Conservation (phyloP, 2,797 vertebrate genomes). For the Limosa lapponica region DNA sequence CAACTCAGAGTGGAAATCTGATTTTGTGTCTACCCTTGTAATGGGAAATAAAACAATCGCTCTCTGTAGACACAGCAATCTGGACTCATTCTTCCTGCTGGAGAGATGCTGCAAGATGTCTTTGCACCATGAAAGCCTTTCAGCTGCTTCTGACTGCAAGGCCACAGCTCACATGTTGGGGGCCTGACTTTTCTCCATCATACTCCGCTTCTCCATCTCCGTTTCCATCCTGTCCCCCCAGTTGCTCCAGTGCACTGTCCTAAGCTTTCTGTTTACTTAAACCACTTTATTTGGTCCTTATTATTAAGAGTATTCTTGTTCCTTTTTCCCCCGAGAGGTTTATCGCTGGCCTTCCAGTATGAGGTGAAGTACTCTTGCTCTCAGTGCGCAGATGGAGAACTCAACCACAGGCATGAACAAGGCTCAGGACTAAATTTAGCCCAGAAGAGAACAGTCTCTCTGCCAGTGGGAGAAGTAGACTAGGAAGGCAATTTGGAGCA, state of each 20-base stretch:
- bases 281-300: background rate
- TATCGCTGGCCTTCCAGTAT: background rate
- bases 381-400: background rate
- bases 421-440: background rate
- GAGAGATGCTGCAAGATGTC: background rate
- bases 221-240: background rate
- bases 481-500: background rate
- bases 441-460: background rate
- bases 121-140: background rate
- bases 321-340: background rate
- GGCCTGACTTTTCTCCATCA: background rate
- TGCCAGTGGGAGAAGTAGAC: background rate
- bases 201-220: fast-evolving
- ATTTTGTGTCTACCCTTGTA: slow-evolving; percentile 30
- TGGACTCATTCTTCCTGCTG: background rate
- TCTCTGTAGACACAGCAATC: slow-evolving; percentile 27
- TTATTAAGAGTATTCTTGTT: background rate
- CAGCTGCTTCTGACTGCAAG: background rate
- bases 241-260: background rate
- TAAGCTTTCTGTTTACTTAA: background rate
- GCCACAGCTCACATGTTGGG: background rate
- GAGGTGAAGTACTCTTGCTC: background rate
- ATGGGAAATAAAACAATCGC: slow-evolving; percentile 34
- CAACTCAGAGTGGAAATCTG: slow-evolving; percentile 22
- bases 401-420: background rate